These are phyloP conservation scores for Nettapus auritus DNA, from an alignment of 2,113 vertebrate genomes.

Conservation along the genomic window DNA sequence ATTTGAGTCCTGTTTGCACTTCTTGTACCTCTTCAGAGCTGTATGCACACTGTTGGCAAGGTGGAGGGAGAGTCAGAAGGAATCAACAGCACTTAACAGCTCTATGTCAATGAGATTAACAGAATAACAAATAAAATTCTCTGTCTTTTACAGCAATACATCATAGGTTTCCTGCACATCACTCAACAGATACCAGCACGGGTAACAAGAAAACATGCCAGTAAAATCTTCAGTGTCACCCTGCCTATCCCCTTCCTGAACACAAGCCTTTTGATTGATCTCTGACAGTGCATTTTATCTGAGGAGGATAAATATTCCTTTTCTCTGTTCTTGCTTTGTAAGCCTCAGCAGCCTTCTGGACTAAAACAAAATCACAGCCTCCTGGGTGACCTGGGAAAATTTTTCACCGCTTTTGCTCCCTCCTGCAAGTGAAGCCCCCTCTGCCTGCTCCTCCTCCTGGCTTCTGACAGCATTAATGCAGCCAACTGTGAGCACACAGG, in stretches of 20 bases:
- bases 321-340: not conserved
- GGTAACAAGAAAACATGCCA: slow-evolving; percentile 1
- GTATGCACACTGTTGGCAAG: not conserved
- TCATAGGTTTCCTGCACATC: not conserved
- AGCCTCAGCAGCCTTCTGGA: not conserved
- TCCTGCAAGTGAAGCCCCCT: not conserved
- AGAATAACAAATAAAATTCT: not conserved
- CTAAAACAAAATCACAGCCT: not conserved
- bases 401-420: not conserved
- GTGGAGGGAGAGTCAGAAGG: not conserved
- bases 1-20: not conserved
- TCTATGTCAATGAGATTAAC: not conserved
- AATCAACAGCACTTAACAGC: not conserved
- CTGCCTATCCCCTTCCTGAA: not conserved
- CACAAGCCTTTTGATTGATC: not conserved
- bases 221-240: not conserved
- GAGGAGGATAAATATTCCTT: not conserved
- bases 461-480: not conserved
- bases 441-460: not conserved
- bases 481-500: not conserved
- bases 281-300: not conserved
- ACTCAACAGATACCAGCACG: not conserved
- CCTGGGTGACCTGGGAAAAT: not conserved
- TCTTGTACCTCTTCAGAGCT: not conserved
- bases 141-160: not conserved